Percentiles rank a stretch among this genome's conserved stretches.
These are phyloP conservation scores for Nomada fabriciana DNA, from an alignment of 2,888 invertebrate genomes.

Conservation along the genomic window DNA sequence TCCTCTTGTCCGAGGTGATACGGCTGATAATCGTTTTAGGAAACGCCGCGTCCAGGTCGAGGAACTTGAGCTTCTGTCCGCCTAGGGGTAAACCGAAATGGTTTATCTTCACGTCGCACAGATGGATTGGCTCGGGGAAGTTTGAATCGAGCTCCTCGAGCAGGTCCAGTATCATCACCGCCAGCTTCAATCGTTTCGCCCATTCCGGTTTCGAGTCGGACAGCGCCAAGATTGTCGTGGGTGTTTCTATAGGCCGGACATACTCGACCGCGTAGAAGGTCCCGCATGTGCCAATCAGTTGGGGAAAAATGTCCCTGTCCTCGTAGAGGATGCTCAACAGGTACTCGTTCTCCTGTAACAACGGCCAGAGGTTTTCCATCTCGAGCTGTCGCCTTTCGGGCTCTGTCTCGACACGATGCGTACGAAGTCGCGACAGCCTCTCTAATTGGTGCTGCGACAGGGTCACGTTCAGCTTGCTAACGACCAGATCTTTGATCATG, in stretches of 20 bases:
- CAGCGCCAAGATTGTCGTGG: slow-evolving; percentile 85
- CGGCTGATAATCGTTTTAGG: slow-evolving; percentile 86
- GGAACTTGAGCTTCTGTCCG: slow-evolving; percentile 86
- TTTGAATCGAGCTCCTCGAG: slow-evolving; percentile 86
- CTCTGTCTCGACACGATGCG: slow-evolving; percentile 84
- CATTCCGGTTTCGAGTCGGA: slow-evolving; percentile 86
- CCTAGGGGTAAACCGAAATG: slow-evolving; percentile 88
- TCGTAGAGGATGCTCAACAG: slow-evolving; percentile 87
- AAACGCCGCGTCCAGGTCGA: slow-evolving; percentile 88
- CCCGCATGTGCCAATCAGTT: slow-evolving; percentile 87
- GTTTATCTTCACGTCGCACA: slow-evolving; percentile 89
- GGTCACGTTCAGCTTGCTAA: slow-evolving; percentile 86
- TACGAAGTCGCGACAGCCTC: slow-evolving; percentile 85
- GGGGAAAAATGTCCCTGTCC: slow-evolving; percentile 88
- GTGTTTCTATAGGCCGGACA: slow-evolving; percentile 86
- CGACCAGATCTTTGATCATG: slow-evolving; percentile 85
- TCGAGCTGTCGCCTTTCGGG: slow-evolving; percentile 84
- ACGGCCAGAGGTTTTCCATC: slow-evolving; percentile 88
- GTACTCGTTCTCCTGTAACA: slow-evolving; percentile 89
- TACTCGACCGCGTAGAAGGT: slow-evolving; percentile 89
- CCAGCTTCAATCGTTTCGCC: slow-evolving; percentile 86
- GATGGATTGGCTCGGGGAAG: slow-evolving; percentile 87
- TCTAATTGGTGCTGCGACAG: slow-evolving; percentile 85
- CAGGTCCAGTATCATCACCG: slow-evolving; percentile 87
- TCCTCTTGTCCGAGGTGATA: slow-evolving; percentile 84